Evolutionary conservation across 2,888 invertebrate species (phyloP).

Genomic region (Ectemnius cavifrons): DNA sequence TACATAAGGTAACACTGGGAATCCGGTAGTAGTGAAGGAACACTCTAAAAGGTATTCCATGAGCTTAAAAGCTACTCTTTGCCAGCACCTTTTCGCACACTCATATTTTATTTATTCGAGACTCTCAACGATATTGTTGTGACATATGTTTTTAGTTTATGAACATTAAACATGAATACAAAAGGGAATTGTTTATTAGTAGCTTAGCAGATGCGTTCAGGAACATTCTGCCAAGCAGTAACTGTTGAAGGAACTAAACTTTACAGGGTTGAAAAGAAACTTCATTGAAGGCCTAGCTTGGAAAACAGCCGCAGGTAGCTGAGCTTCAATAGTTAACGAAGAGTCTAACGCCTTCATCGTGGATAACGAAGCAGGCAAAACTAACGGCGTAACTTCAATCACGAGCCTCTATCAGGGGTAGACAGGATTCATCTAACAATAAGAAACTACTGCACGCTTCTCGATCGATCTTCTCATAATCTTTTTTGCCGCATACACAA

Average conservation of each 20-base stretch:
- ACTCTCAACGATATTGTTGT: not conserved
- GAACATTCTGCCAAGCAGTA: too few species aligned
- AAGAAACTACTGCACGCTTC: constrained; percentile 5
- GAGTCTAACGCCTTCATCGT: constrained; percentile 9
- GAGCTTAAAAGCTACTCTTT: constrained; percentile 38
- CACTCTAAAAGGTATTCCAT: not conserved
- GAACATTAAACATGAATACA: too few species aligned
- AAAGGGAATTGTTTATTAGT: too few species aligned
- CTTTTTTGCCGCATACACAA: not conserved
- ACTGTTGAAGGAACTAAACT: not conserved
- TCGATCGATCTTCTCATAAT: not conserved
- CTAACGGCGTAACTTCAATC: not conserved
- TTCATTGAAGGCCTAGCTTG: constrained; percentile 27
- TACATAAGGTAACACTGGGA: too few species aligned
- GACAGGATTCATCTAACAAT: not conserved
- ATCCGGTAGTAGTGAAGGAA: too few species aligned
- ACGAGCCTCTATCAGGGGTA: not conserved
- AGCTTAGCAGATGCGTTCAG: too few species aligned
- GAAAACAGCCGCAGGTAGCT: constrained; percentile 31
- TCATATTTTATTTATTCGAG: constrained; percentile 69
- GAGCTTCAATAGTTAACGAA: constrained; percentile 38
- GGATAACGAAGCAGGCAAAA: not conserved
- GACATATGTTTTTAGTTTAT: too few species aligned
- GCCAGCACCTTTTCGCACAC: constrained; percentile 69
- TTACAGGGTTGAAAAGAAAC: constrained; percentile 11